Percentiles rank a stretch among this genome's conserved stretches.
phyloP scores from a whole-genome alignment of 2,888 invertebrate species.

The Adelphocoris suturalis region DNA sequence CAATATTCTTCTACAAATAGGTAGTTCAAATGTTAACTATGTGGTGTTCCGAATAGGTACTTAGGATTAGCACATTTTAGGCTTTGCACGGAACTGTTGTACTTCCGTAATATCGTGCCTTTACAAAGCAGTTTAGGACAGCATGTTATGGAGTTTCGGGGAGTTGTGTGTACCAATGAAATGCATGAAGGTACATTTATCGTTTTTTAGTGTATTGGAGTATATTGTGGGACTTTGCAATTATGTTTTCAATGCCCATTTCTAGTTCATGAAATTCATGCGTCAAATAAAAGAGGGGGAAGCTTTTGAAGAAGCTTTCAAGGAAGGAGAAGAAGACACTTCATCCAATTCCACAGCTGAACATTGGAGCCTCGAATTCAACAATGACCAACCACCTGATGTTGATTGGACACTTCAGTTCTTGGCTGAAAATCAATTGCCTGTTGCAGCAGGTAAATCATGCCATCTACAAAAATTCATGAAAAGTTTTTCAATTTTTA shows the following conservation, averaged over 20 bases:
- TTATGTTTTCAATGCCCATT: neutral
- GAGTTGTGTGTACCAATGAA: too few relatives aligned
- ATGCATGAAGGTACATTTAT: too few relatives aligned
- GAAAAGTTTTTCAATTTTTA: too few relatives aligned
- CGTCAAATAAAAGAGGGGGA: conserved; percentile 87
- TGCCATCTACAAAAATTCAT: neutral
- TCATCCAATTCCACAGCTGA: conserved; percentile 69
- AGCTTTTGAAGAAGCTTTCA: conserved; percentile 76
- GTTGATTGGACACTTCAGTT: conserved; percentile 62
- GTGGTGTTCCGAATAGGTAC: too few relatives aligned
- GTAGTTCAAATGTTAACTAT: too few relatives aligned
- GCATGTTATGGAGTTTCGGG: too few relatives aligned
- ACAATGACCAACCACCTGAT: conserved; percentile 54
- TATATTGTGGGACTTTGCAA: neutral
- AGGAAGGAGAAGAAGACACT: conserved; percentile 43
- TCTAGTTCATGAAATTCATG: conserved; percentile 91
- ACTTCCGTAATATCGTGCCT: too few relatives aligned
- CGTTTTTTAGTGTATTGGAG: too few relatives aligned
- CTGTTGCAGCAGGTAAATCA: conserved; percentile 20
- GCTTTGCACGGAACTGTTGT: too few relatives aligned
- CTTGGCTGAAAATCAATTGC: conserved; percentile 42
- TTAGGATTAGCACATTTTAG: too few relatives aligned
- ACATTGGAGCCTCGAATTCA: conserved; percentile 73
- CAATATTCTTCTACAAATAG: too few relatives aligned
- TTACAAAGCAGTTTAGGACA: too few relatives aligned